These are phyloP conservation scores for Rhadina sibilatrix DNA, from an alignment of 2,113 vertebrate genomes.

Conservation along the genomic window DNA sequence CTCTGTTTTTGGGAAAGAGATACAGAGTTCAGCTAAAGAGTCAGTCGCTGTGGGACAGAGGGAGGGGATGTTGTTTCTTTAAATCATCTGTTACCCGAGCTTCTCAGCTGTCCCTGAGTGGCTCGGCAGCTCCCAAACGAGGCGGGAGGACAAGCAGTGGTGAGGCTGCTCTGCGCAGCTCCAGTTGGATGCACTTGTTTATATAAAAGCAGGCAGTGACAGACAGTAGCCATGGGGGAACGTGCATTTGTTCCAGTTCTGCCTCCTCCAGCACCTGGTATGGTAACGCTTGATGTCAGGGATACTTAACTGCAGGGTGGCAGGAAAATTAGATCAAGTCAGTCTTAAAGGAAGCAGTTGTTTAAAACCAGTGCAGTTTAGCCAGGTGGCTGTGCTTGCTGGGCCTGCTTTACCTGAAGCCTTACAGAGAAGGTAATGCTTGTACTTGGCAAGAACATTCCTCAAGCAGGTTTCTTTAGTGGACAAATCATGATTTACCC, in stretches of 20 bases:
- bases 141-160: neutral
- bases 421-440: neutral
- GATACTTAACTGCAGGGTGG: constrained; percentile 32
- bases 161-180: neutral
- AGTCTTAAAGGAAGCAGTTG: neutral
- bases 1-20: neutral
- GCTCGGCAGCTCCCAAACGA: neutral
- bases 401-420: neutral
- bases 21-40: neutral
- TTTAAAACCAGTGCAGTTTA: neutral
- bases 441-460: neutral
- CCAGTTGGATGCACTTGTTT: neutral
- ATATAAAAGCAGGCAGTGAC: constrained; percentile 47
- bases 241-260: constrained; percentile 63
- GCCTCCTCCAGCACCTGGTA: constrained; percentile 35
- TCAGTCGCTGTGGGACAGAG: neutral
- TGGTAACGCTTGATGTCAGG: constrained; percentile 25
- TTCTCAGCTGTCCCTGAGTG: neutral
- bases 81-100: neutral
- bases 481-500: neutral
- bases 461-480: neutral
- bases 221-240: constrained; percentile 59
- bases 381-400: neutral
- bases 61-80: neutral
- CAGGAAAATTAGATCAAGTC: constrained; percentile 17